Evolutionary conservation across 2,113 vertebrate genomes (phyloP).

Genomic region (Cichladusa arquata): DNA sequence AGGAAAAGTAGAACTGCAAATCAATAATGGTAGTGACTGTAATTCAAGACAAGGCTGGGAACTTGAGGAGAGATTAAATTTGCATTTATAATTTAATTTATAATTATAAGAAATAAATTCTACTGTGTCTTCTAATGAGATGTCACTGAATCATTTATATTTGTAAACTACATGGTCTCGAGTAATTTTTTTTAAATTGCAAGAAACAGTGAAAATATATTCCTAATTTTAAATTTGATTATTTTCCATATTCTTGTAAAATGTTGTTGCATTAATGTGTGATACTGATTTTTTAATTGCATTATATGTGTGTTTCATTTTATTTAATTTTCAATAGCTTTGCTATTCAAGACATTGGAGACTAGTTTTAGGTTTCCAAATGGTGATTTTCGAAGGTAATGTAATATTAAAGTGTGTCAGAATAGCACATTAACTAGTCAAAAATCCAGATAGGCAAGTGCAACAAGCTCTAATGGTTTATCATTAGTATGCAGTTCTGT

Average conservation of each 20-base stretch:
- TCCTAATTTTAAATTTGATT: not conserved
- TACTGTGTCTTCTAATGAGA: not conserved
- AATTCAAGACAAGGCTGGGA: not conserved
- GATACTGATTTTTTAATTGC: not conserved
- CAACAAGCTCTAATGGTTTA: not conserved
- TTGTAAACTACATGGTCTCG: not conserved
- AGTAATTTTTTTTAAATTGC: not conserved
- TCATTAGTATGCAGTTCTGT: not conserved
- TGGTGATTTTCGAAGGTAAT: slow-evolving; percentile 23
- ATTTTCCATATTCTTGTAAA: not conserved
- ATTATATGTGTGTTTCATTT: not conserved
- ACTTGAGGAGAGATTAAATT: not conserved
- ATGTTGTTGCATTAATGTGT: not conserved
- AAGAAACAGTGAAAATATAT: not conserved
- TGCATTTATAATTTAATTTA: not conserved
- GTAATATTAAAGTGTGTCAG: slow-evolving; percentile 25
- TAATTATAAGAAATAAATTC: not conserved
- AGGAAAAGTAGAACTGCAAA: not conserved
- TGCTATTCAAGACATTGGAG: not conserved
- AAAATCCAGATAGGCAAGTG: slow-evolving; percentile 9
- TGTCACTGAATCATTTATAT: not conserved
- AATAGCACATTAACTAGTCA: slow-evolving; percentile 30
- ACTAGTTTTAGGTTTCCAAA: slow-evolving; percentile 29
- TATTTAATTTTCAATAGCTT: slow-evolving; percentile 16
- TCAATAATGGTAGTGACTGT: not conserved